Base-by-base conservation (phyloP, 2,888 invertebrate genomes). In the Oxycera nigricornis region DNA sequence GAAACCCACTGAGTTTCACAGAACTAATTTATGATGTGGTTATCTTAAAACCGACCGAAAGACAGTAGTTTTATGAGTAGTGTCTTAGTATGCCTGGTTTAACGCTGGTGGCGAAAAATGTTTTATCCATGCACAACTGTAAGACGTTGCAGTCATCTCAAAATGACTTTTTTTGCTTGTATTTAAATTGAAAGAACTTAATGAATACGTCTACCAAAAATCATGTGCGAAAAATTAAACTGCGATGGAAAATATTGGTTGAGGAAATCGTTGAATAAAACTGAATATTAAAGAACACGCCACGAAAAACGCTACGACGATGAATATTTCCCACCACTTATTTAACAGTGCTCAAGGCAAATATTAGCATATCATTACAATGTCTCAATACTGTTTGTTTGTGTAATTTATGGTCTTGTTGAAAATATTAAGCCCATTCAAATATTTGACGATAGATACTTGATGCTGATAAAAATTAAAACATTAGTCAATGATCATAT, bases 181-280 rank as follows among this genome's bases (percentile, higher is more conserved):
- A 28, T n/a, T 50, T 50, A 55, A 35, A 52, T 31, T 14, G 31
- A 70, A 52, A 30, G 55, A 55, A 24, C 35, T 70, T 55, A 35
- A 70, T 55, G 7, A 9, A 6, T 14, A 70, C 31, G 31, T 70
- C 30, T 31, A 41, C 65, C 70, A 31, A 20, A 55, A 55, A 52
- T 26, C 55, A 52, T 14, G 55, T 70, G 55, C 22, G 22, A 17
- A 22, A 14, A 4, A 1, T 20, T 55, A 55, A 55, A 70, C 55
- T 55, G 52, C 22, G 17, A 31, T 55, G 70, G 20, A 55, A 70
- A 70, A 68, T 22, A 52, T 26, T 9, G 50, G 55, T 55, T 55
- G n/a, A 70, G 55, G 55, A 70, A 70, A 70, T 70, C 55, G 70
- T 70, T 70, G 70, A 70, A 70, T 70, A 30, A 70, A 70, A 70